These are phyloP conservation scores for Melipona bicolor DNA, from an alignment of 2,888 invertebrate species.

Conservation along the genomic window DNA sequence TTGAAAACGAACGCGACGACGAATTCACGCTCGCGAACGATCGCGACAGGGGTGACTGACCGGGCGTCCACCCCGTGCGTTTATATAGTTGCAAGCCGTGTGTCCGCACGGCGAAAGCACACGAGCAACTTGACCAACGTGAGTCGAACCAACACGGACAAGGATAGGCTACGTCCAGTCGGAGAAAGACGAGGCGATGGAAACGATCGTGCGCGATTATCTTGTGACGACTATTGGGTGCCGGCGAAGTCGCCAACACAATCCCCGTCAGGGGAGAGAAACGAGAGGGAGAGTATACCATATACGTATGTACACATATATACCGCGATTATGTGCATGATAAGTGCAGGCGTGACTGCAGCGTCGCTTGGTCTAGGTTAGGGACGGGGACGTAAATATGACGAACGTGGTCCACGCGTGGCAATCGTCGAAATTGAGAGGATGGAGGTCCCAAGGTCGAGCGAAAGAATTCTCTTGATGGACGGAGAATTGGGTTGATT, in stretches of 20 bases:
- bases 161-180: not conserved
- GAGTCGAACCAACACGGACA: slow-evolving; percentile 14
- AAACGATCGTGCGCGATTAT: slow-evolving; percentile 60
- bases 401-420: slow-evolving; percentile 29
- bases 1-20: slow-evolving; percentile 24
- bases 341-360: slow-evolving; percentile 57
- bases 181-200: slow-evolving; percentile 1
- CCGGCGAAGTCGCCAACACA: not conserved
- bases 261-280: not conserved
- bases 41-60: slow-evolving; percentile 77
- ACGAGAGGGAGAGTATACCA: not conserved
- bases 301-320: not conserved
- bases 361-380: slow-evolving; percentile 77
- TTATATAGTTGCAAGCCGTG: slow-evolving; percentile 70
- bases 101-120: slow-evolving; percentile 9
- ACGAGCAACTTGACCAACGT: slow-evolving; percentile 29
- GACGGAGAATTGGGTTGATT: not conserved
- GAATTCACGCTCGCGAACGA: not conserved
- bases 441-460: slow-evolving; percentile 35
- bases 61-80: slow-evolving; percentile 81
- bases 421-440: slow-evolving; percentile 41
- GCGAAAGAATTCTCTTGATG: not conserved
- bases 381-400: slow-evolving; percentile 69
- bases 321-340: not conserved
- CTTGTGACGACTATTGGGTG: slow-evolving; percentile 56